Conservation (phyloP, 2,888 invertebrate genomes). For the Heliconius charithonia region DNA sequence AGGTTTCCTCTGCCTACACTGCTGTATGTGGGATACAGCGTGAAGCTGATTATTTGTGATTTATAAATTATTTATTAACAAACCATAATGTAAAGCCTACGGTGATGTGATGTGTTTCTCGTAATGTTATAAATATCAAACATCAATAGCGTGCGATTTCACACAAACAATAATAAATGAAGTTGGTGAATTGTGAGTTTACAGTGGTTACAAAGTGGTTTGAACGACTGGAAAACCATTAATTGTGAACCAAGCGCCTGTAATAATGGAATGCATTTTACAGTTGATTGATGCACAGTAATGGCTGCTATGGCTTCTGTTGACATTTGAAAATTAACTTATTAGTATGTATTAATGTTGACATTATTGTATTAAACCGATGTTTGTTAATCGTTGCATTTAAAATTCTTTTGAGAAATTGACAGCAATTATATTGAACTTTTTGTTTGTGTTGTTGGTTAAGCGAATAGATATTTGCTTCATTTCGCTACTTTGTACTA, state of each 20-base stretch:
- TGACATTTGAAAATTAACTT: constrained; percentile 39
- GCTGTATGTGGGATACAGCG: too few relatives aligned
- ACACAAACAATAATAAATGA: not conserved
- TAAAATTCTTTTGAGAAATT: not conserved
- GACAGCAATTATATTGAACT: not conserved
- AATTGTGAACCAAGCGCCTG: not conserved
- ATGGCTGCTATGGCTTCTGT: constrained; percentile 26
- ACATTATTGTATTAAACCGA: constrained; percentile 3
- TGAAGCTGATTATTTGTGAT: too few relatives aligned
- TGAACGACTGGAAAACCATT: constrained; percentile 10
- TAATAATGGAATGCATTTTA: constrained; percentile 38
- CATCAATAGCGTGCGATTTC: not conserved
- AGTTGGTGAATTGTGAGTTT: not conserved
- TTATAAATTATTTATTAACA: too few relatives aligned
- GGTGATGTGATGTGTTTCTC: not conserved
- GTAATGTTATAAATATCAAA: not conserved
- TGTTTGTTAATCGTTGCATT: not conserved
- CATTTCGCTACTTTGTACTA: not conserved
- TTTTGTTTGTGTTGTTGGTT: not conserved
- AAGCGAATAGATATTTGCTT: not conserved
- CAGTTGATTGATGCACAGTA: constrained; percentile 38
- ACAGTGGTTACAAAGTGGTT: not conserved
- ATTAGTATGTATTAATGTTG: constrained; percentile 27
- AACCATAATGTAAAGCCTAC: too few relatives aligned
- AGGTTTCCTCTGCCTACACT: too few relatives aligned